Evolutionary conservation across 2,888 invertebrate genomes (phyloP).

Genomic region (Sminthurides aquaticus): DNA sequence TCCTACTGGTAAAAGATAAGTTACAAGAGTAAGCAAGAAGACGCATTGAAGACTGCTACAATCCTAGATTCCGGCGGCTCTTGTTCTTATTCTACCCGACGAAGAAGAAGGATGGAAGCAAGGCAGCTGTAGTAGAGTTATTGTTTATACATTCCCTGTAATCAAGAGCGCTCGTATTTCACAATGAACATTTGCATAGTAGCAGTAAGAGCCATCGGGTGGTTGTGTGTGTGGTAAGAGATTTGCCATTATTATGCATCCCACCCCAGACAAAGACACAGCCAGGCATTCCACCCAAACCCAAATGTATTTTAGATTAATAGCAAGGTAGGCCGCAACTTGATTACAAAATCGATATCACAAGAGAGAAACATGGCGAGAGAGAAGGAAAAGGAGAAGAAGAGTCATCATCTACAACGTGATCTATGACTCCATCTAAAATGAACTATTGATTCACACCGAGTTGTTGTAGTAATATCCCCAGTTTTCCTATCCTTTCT

Average conservation of each 20-base stretch:
- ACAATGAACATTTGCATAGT: not conserved
- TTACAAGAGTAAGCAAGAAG: no score
- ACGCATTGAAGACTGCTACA: not conserved
- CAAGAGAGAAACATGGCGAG: no score
- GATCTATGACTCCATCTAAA: conserved; percentile 28
- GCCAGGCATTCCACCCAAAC: not conserved
- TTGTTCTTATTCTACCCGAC: not conserved
- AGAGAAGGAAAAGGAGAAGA: conserved; percentile 23
- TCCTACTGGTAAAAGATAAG: no score
- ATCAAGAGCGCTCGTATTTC: not conserved
- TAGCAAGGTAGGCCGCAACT: conserved; percentile 31
- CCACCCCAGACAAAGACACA: not conserved
- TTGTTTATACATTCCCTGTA: not conserved
- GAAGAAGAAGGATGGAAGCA: not conserved
- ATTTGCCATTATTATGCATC: conserved; percentile 1
- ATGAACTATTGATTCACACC: conserved; percentile 29
- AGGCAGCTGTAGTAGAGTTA: not conserved
- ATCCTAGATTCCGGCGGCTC: not conserved
- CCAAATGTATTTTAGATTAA: conserved; percentile 42
- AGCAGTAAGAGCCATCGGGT: not conserved
- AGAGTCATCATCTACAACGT: conserved; percentile 18
- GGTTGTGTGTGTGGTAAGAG: not conserved
- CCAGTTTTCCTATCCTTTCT: no score
- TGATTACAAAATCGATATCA: conserved; percentile 43
- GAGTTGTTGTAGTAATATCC: no score